These are phyloP conservation scores for Acleris emargana DNA, from an alignment of 2,888 invertebrate genomes.

Conservation along the genomic window DNA sequence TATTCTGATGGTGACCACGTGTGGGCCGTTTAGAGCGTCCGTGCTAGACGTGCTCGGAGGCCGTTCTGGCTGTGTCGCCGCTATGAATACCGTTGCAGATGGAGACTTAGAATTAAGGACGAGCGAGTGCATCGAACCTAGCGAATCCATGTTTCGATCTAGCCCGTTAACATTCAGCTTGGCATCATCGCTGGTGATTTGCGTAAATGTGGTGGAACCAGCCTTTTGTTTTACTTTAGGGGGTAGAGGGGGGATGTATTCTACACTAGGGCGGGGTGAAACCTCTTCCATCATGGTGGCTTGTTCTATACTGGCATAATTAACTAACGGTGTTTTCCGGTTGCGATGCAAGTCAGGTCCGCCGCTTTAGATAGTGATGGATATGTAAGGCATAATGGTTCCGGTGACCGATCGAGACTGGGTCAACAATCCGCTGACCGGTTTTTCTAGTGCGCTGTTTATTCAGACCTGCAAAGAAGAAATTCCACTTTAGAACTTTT, in stretches of 20 bases:
- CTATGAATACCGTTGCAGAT: constrained; percentile 82
- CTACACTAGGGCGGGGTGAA: constrained; percentile 70
- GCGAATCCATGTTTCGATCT: constrained; percentile 67
- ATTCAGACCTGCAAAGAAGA: constrained; percentile 71
- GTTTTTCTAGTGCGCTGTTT: constrained; percentile 60
- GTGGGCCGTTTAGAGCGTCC: constrained; percentile 77
- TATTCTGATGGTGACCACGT: constrained; percentile 89
- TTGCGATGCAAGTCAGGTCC: constrained; percentile 72
- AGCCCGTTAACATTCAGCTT: constrained; percentile 63
- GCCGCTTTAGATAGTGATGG: constrained; percentile 63
- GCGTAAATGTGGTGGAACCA: constrained; percentile 74
- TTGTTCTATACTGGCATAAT: constrained; percentile 75
- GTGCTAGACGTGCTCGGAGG: constrained; percentile 72
- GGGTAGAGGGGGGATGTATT: constrained; percentile 83
- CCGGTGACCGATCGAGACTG: constrained; percentile 71
- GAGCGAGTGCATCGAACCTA: constrained; percentile 83
- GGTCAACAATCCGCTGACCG: constrained; percentile 70
- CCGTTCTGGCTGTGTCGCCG: constrained; percentile 79
- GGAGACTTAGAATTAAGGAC: constrained; percentile 81
- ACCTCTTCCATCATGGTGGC: constrained; percentile 80
- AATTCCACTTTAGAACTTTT: constrained; percentile 39
- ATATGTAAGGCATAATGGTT: constrained; percentile 81
- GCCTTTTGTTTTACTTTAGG: constrained; percentile 79
- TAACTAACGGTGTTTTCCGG: constrained; percentile 67
- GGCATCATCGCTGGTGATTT: constrained; percentile 67